A percentile compares a stretch with the other conserved stretches of the same genome.
Conservation (phyloP, 2,113 vertebrate species). For the Sialia sialis region DNA sequence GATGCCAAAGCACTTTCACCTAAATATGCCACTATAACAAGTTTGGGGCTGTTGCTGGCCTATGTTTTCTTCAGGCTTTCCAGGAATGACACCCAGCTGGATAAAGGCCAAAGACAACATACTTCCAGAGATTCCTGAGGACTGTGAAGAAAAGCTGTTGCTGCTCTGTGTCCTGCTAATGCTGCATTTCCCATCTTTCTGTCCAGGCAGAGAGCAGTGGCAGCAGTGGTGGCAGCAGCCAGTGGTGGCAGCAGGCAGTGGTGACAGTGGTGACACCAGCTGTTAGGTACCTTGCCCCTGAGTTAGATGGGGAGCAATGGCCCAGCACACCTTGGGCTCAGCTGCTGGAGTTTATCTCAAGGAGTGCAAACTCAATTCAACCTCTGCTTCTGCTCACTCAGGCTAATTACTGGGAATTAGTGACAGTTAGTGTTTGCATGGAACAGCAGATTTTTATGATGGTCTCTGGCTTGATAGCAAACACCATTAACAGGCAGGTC, state of each 20-base stretch:
- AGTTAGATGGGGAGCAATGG: not conserved
- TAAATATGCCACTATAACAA: constrained; percentile 17
- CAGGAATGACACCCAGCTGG: constrained; percentile 35
- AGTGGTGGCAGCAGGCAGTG: not conserved
- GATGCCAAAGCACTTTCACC: constrained; percentile 50
- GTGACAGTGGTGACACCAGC: not conserved
- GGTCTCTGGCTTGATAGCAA: not conserved
- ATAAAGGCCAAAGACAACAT: not conserved
- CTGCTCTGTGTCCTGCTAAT: not conserved
- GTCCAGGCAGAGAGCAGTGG: not conserved
- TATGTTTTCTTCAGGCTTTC: constrained; percentile 37
- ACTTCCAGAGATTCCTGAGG: not conserved
- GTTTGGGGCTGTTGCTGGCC: not conserved
- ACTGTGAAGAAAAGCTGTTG: not conserved
- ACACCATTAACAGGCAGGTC: not conserved
- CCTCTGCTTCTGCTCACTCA: not conserved
- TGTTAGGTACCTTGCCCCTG: not conserved
- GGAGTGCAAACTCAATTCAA: not conserved
- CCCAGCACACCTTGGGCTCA: not conserved
- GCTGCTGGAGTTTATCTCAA: not conserved
- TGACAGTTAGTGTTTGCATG: not conserved
- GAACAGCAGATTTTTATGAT: not conserved
- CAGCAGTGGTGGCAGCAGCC: not conserved
- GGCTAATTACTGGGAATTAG: not conserved
- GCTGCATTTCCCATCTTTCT: not conserved